phyloP scores from a whole-genome alignment of 2,113 vertebrate species.

The Empidonax alnorum region DNA sequence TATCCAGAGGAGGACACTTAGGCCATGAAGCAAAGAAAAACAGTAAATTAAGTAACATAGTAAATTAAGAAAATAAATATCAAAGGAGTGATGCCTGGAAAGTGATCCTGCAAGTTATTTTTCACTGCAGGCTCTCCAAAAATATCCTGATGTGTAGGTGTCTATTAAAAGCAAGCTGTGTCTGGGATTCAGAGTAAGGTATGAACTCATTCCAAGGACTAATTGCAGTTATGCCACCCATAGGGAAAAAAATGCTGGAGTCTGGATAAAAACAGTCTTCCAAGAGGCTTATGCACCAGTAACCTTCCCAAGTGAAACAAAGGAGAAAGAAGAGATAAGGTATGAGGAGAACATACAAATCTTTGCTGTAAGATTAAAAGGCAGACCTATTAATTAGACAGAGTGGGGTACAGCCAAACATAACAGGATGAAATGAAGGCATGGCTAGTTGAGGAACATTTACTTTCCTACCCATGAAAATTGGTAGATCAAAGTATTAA shows the following conservation, averaged over 20 bases:
- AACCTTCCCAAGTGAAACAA: background rate
- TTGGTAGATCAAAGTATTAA: background rate
- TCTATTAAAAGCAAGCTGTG: slow-evolving; percentile 44
- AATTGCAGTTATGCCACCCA: background rate
- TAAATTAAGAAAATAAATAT: background rate
- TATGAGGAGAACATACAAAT: background rate
- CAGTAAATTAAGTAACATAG: background rate
- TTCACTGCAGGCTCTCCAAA: slow-evolving; percentile 25
- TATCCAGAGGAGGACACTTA: background rate
- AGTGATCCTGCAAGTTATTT: background rate
- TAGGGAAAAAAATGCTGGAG: background rate
- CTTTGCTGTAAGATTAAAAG: background rate
- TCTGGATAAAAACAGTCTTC: background rate
- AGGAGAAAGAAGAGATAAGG: background rate
- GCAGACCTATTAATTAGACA: background rate
- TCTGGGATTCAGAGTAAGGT: slow-evolving; percentile 25
- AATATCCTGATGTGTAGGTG: slow-evolving; percentile 47
- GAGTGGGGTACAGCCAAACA: background rate
- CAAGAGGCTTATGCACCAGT: background rate
- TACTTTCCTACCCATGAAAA: background rate
- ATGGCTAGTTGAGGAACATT: background rate
- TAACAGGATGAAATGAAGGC: background rate
- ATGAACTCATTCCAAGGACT: slow-evolving; percentile 23
- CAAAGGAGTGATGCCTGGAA: background rate
- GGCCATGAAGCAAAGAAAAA: background rate